A percentile compares a stretch with the other conserved stretches of the same genome.
Evolutionary conservation across 1,140 invertebrate genomes (phyloP).

Genomic region (Pogonomyrmex barbatus): DNA sequence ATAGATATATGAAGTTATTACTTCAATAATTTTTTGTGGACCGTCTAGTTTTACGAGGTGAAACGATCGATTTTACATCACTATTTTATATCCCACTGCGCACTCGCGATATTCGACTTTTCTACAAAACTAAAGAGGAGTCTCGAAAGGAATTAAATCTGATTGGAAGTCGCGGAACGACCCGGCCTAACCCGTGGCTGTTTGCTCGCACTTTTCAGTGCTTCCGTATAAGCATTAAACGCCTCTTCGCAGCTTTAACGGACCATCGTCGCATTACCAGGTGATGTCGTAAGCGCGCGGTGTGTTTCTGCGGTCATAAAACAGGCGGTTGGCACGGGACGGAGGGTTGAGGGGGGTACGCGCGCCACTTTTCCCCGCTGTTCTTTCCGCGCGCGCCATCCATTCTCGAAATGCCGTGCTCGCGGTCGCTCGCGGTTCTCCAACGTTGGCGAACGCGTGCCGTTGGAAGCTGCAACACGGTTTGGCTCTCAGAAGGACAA

Average conservation of each 20-base stretch:
- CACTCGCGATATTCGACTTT: neutral
- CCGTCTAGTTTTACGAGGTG: neutral
- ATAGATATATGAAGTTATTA: neutral
- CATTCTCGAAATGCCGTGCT: neutral
- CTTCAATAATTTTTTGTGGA: neutral
- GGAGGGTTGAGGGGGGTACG: neutral
- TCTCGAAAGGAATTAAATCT: constrained; percentile 50
- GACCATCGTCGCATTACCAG: constrained; percentile 24
- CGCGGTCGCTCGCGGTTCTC: constrained; percentile 64
- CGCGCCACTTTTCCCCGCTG: constrained; percentile 25
- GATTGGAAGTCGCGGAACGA: neutral
- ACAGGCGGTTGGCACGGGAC: constrained; percentile 71
- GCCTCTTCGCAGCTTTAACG: constrained; percentile 19
- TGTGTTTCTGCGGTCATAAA: constrained; percentile 79
- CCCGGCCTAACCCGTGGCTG: constrained; percentile 23
- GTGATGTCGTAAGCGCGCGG: constrained; percentile 54
- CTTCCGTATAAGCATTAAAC: constrained; percentile 49
- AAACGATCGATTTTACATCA: neutral
- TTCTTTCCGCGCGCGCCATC: constrained; percentile 39
- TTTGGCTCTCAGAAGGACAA: constrained; percentile 85
- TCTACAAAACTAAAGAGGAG: neutral
- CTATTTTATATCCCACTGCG: neutral
- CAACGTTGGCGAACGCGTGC: constrained; percentile 77
- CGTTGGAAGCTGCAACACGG: constrained; percentile 82
- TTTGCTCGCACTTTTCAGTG: constrained; percentile 25